Conservation (phyloP, 2,113 vertebrate species). For the Sturnus vulgaris region DNA sequence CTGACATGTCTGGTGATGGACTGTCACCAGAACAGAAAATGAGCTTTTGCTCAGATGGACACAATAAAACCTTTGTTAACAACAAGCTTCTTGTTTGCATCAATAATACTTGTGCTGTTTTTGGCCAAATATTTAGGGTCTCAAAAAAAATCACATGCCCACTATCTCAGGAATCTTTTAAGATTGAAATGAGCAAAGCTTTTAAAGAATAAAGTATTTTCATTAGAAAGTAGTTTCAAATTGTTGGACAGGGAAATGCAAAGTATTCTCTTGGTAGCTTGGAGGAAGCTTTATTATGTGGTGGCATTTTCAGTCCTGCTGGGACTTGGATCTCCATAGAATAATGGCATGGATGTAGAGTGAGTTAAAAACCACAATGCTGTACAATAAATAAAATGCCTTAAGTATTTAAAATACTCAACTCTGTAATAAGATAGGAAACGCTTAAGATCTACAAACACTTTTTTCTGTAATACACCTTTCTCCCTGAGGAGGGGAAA, state of each 20-base stretch:
- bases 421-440: background rate
- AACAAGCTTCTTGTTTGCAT: background rate
- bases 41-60: background rate
- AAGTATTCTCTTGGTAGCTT: background rate
- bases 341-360: background rate
- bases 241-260: background rate
- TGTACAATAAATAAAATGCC: background rate
- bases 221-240: background rate
- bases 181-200: background rate
- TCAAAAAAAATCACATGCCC: background rate
- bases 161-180: background rate
- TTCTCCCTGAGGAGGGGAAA: background rate
- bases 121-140: background rate
- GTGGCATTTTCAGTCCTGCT: background rate
- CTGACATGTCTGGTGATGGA: background rate
- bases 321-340: background rate
- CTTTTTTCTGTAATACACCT: background rate
- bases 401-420: background rate
- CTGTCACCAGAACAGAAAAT: background rate
- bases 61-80: slow-evolving; percentile 23
- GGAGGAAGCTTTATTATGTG: background rate
- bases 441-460: background rate
- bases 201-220: background rate
- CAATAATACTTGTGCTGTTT: background rate
- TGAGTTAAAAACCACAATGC: background rate